These are phyloP conservation scores for Meriones unguiculatus DNA, from an alignment of 2,113 vertebrate species.

Conservation along the genomic window DNA sequence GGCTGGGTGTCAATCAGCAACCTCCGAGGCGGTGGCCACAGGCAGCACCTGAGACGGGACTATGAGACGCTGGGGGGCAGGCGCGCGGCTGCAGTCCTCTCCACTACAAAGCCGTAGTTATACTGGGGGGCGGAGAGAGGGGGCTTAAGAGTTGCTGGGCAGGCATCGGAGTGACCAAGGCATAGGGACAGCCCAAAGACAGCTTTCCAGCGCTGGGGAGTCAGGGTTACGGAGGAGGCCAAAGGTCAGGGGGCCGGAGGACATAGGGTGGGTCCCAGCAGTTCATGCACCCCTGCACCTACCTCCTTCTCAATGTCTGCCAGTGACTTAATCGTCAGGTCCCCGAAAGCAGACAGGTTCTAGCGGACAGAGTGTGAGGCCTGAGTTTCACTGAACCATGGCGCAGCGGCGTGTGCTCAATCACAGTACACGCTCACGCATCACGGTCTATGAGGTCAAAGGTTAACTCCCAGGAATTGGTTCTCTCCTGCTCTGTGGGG, in stretches of 20 bases:
- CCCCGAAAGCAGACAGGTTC: constrained; percentile 79
- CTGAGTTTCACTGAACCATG: too few relatives aligned
- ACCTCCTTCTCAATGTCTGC: constrained; percentile 94
- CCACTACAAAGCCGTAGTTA: constrained; percentile 85
- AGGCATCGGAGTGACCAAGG: not conserved
- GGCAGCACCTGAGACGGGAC: not conserved
- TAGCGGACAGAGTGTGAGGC: not conserved
- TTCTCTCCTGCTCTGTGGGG: too few relatives aligned
- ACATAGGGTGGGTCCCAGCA: not conserved
- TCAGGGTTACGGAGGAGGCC: not conserved
- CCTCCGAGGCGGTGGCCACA: not conserved
- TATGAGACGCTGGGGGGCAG: constrained; percentile 82
- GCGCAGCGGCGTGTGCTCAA: too few relatives aligned
- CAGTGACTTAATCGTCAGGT: constrained; percentile 92
- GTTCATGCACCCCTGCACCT: not conserved
- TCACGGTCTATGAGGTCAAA: not conserved
- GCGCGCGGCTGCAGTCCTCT: constrained; percentile 84
- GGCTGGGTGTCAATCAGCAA: not conserved
- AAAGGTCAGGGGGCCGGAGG: not conserved
- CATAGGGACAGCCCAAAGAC: not conserved
- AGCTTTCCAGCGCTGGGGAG: not conserved
- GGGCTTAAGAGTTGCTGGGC: too few relatives aligned
- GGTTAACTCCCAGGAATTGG: not conserved
- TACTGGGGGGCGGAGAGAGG: constrained; percentile 74
- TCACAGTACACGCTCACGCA: not conserved